A percentile compares a stretch with the other conserved stretches of the same genome.
These are phyloP conservation scores for Volucella zonaria DNA, from an alignment of 2,888 invertebrate genomes.

Conservation along the genomic window DNA sequence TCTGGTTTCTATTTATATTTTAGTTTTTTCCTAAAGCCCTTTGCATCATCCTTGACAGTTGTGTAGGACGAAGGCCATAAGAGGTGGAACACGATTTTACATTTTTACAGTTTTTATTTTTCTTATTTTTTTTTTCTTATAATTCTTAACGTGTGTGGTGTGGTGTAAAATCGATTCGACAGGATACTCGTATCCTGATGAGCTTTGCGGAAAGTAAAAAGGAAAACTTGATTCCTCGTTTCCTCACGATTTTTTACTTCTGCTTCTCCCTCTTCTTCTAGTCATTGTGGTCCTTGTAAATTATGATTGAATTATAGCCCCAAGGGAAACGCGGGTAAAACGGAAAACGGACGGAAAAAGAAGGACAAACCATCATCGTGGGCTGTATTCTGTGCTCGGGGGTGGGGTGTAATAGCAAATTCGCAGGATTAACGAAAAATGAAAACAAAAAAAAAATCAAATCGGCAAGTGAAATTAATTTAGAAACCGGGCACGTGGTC, in stretches of 20 bases:
- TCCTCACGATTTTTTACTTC: conserved; percentile 6
- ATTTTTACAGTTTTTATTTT: too few species aligned
- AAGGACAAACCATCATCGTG: not conserved
- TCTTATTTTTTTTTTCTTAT: not conserved
- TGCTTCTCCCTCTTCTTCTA: not conserved
- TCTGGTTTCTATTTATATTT: not conserved
- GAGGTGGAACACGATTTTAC: not conserved
- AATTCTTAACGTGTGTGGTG: conserved; percentile 31
- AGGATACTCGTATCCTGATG: conserved; percentile 47
- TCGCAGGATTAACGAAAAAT: conserved; percentile 46
- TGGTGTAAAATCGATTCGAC: conserved; percentile 62
- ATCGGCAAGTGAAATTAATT: conserved; percentile 42
- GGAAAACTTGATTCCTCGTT: conserved; percentile 24
- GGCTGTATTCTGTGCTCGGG: not conserved
- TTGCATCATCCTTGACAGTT: conserved; percentile 34
- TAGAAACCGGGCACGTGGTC: conserved; percentile 15
- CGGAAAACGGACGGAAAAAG: conserved; percentile 23
- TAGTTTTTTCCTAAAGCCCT: not conserved
- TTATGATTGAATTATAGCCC: conserved; percentile 71
- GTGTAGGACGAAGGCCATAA: conserved; percentile 13
- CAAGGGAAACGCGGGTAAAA: conserved; percentile 8
- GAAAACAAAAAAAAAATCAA: conserved; percentile 36
- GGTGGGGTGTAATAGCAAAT: conserved; percentile 26
- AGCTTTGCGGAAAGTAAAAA: conserved; percentile 35
- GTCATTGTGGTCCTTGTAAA: conserved; percentile 35